phyloP scores from a whole-genome alignment of 23 tunicate genomes.

The Clavelina lepadiformis region DNA sequence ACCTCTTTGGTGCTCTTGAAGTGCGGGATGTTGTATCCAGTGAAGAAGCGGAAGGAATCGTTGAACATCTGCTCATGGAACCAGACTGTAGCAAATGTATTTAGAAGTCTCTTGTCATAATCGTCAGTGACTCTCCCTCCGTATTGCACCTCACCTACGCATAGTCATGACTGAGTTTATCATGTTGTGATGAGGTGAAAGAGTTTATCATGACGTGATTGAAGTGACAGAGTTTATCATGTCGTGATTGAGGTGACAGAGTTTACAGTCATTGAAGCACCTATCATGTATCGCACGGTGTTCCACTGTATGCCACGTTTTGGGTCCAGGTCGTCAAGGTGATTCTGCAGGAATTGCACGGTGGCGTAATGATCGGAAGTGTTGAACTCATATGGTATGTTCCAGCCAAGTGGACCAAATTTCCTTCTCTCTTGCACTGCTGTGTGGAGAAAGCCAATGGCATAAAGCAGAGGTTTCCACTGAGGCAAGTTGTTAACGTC shows the following conservation, averaged over 20 bases:
- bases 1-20: conserved; percentile 86
- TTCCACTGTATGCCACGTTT: conserved; percentile 90
- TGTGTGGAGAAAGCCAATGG: conserved; percentile 88
- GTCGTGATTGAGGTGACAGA: no score
- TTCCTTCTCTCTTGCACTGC: conserved; percentile 93
- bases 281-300: conserved; percentile 95
- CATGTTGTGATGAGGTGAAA: background rate
- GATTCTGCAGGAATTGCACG: conserved; percentile 89
- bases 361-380: conserved; percentile 96
- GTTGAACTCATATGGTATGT: conserved; percentile 96
- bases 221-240: no score
- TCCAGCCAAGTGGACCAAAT: conserved; percentile 98
- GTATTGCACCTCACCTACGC: conserved; percentile 96
- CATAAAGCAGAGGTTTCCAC: conserved; percentile 94
- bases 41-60: conserved; percentile 67
- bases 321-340: conserved; percentile 84
- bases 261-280: no score
- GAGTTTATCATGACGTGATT: no score
- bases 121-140: conserved; percentile 97
- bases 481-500: conserved; percentile 90
- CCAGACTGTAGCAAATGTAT: conserved; percentile 91
- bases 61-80: conserved; percentile 91
- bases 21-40: conserved; percentile 72
- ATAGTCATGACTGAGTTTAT: background rate
- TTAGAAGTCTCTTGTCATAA: conserved; percentile 81